phyloP scores from a whole-genome alignment of 2,888 invertebrate genomes.

The Andricus quercusramuli region DNA sequence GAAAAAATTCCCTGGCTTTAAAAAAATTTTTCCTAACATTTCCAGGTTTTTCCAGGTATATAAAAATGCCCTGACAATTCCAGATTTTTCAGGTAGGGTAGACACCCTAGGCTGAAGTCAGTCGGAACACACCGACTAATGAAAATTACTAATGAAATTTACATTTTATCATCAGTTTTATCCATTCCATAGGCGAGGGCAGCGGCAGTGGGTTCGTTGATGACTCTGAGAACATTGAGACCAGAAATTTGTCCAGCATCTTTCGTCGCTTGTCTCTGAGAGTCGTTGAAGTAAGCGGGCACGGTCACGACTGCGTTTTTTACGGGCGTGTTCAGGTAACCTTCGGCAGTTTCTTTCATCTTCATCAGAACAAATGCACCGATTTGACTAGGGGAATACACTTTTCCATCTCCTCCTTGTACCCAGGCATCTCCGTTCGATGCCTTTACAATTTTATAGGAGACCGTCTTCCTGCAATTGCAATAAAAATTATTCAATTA shows the following conservation, averaged over 20 bases:
- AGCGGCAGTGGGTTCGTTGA: constrained; percentile 99
- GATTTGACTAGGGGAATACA: constrained; percentile 99
- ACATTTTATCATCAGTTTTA: constrained; percentile 94
- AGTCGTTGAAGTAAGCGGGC: constrained; percentile 99
- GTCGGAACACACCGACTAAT: too few relatives aligned
- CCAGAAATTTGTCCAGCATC: constrained; percentile 99
- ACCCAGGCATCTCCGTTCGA: constrained; percentile 99
- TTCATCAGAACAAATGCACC: constrained; percentile 97
- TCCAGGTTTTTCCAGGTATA: too few relatives aligned
- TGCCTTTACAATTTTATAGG: constrained; percentile 97
- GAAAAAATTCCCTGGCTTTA: too few relatives aligned
- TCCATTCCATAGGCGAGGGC: constrained; percentile 99
- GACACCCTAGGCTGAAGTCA: too few relatives aligned
- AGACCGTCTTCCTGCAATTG: constrained; percentile 88
- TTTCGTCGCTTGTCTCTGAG: constrained; percentile 98
- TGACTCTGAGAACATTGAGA: constrained; percentile 96
- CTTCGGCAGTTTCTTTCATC: constrained; percentile 99
- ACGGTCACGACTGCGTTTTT: constrained; percentile 99
- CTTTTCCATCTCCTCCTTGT: constrained; percentile 95
- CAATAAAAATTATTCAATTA: neutral
- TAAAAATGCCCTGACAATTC: too few relatives aligned
- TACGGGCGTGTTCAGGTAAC: constrained; percentile 92
- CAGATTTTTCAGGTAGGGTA: too few relatives aligned
- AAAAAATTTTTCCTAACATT: too few relatives aligned
- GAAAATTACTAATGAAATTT: constrained; percentile 77